A percentile compares a stretch with the other conserved stretches of the same genome.
phyloP scores from a whole-genome alignment of 2,113 vertebrate genomes.

The Australoheros scitulus region DNA sequence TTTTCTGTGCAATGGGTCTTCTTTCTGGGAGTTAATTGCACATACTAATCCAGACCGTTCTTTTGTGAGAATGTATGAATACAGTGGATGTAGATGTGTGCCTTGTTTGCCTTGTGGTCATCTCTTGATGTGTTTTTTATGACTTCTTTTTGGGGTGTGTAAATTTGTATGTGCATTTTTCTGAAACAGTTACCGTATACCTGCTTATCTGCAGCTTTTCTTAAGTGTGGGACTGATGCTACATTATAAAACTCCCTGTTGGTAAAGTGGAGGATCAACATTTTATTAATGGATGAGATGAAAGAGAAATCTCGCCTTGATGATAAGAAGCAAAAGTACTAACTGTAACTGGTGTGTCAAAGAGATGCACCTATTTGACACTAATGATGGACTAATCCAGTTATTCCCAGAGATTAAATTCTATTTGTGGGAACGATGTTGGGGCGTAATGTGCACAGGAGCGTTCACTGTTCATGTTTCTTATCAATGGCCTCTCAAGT shows the following conservation, averaged over 20 bases:
- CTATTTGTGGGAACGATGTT: neutral
- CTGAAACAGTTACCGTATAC: constrained; percentile 4
- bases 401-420: neutral
- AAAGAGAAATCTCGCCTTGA: neutral
- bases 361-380: neutral
- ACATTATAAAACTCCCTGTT: neutral
- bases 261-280: neutral
- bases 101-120: neutral
- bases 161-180: neutral
- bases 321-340: neutral
- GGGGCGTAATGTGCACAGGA: neutral
- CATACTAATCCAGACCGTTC: constrained; percentile 41
- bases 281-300: neutral
- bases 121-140: constrained; percentile 17
- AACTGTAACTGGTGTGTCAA: neutral
- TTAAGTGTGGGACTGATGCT: neutral
- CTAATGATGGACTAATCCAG: neutral
- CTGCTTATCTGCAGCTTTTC: constrained; percentile 32
- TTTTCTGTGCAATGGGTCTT: constrained; percentile 52
- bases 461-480: neutral
- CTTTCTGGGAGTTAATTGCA: constrained; percentile 56
- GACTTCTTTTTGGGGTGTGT: neutral
- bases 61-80: neutral
- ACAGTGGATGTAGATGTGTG: constrained; percentile 25
- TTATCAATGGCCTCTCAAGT: neutral